These are phyloP conservation scores for Athene noctua DNA, from an alignment of 2,113 vertebrate genomes.

Conservation along the genomic window DNA sequence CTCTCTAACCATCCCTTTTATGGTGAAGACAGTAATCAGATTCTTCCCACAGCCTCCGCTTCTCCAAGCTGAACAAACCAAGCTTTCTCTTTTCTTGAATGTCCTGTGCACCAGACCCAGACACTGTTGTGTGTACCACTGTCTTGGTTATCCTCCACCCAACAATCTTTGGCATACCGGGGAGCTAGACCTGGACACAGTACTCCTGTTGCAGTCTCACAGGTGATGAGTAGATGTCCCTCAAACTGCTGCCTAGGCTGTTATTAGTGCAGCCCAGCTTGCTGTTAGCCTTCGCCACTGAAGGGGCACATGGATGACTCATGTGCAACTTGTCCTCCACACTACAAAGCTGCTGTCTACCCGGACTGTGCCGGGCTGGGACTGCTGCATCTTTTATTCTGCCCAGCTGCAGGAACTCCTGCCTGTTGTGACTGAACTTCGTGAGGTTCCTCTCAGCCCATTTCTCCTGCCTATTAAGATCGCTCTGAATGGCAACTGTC, in stretches of 20 bases:
- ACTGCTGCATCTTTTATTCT: neutral
- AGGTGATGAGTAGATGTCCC: neutral
- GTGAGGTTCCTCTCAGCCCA: neutral
- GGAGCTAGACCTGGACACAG: neutral
- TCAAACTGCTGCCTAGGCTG: neutral
- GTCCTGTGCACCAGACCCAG: neutral
- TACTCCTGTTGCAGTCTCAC: neutral
- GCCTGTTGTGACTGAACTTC: neutral
- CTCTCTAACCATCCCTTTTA: neutral
- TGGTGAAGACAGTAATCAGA: neutral
- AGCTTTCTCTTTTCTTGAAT: neutral
- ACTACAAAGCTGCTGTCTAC: neutral
- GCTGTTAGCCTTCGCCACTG: neutral
- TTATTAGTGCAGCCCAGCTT: neutral
- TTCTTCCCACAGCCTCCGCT: neutral
- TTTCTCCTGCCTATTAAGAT: neutral
- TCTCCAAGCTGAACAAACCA: neutral
- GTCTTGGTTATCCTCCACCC: neutral
- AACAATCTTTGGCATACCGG: neutral
- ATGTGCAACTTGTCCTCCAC: neutral
- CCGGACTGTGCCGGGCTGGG: neutral
- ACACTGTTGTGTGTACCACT: neutral
- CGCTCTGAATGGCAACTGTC: neutral
- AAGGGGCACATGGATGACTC: too few species aligned
- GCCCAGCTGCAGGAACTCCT: neutral